Conservation (phyloP, 2,797 vertebrate genomes). For the Garrulus glandarius region DNA sequence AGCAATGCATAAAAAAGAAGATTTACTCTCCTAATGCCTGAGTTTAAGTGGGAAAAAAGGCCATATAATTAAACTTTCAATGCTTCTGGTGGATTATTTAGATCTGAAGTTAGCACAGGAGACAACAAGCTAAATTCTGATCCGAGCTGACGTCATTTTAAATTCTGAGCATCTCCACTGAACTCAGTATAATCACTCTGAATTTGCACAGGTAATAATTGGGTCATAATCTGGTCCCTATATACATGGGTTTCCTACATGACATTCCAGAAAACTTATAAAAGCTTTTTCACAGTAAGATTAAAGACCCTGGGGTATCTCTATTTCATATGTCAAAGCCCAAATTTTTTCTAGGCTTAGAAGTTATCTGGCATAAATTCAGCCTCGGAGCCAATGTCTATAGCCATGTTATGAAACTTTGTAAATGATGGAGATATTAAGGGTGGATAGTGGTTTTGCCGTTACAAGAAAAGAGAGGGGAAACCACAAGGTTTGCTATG, state of each 20-base stretch:
- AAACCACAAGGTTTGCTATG: neutral
- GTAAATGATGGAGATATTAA: neutral
- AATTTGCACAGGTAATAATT: slow-evolving; percentile 1
- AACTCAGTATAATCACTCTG: neutral
- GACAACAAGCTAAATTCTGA: neutral
- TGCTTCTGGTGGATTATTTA: slow-evolving; percentile 19
- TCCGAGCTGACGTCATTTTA: neutral
- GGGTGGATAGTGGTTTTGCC: neutral
- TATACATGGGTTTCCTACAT: neutral
- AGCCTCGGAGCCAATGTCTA: neutral
- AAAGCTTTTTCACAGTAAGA: neutral
- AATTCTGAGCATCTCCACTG: neutral
- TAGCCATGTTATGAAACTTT: neutral
- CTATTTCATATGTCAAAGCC: neutral
- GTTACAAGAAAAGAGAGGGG: neutral
- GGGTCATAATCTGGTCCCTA: neutral
- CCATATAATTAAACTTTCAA: slow-evolving; percentile 28
- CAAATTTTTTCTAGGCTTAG: neutral
- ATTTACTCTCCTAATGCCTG: slow-evolving; percentile 23
- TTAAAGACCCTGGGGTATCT: neutral
- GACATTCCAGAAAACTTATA: neutral
- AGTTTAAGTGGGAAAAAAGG: neutral
- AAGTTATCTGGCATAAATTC: neutral
- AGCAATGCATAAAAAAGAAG: slow-evolving; percentile 18
- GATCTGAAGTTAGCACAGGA: neutral